phyloP scores from a whole-genome alignment of 2,113 vertebrate species.

The Oreochromis tanganicae region DNA sequence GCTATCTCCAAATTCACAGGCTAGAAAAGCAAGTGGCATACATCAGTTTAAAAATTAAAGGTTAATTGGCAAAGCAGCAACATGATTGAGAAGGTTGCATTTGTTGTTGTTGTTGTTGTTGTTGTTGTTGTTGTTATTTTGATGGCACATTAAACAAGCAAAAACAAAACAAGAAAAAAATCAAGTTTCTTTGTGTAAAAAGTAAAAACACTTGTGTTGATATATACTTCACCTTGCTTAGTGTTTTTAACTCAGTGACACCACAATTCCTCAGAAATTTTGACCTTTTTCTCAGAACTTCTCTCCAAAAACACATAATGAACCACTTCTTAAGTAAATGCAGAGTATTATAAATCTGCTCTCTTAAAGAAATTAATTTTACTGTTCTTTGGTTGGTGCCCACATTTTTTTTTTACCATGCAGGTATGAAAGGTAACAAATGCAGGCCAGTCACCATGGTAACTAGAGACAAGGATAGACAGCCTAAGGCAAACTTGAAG shows the following conservation, averaged over 20 bases:
- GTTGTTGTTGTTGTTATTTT: neutral
- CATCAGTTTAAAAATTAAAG: neutral
- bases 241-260: neutral
- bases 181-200: neutral
- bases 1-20: neutral
- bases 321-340: neutral
- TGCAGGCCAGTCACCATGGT: neutral
- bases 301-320: neutral
- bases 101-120: neutral
- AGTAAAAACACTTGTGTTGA: neutral
- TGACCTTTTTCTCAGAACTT: neutral
- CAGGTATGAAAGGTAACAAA: neutral
- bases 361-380: neutral
- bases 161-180: neutral
- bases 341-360: neutral
- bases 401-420: neutral
- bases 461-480: neutral
- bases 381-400: neutral
- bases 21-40: neutral
- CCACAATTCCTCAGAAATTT: no score
- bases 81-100: neutral
- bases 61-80: neutral
- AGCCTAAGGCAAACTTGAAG: neutral
- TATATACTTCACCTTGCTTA: neutral
- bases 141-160: neutral